A percentile compares a stretch with the other conserved stretches of the same genome.
Evolutionary conservation across 2,797 vertebrate species (phyloP).

Genomic region (Muraenolepis orangiensis): DNA sequence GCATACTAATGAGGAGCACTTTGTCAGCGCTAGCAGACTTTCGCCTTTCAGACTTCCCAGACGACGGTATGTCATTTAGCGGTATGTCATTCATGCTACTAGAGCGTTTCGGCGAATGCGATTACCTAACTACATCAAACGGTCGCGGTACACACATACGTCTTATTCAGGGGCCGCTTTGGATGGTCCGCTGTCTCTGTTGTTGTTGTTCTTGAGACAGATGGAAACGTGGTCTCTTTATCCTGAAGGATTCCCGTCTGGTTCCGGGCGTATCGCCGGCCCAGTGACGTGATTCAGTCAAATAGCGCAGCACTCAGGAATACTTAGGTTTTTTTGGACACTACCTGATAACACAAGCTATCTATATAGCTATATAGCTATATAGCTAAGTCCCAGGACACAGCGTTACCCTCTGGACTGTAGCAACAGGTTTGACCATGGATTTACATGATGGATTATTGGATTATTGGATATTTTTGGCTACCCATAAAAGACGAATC

Average conservation of each 20-base stretch:
- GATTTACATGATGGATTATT: not conserved
- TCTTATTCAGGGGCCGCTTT: constrained; percentile 26
- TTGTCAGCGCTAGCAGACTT: constrained; percentile 28
- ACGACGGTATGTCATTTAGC: not conserved
- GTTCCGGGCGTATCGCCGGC: constrained; percentile 39
- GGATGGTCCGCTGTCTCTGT: constrained; percentile 36
- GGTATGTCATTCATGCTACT: too few relatives aligned
- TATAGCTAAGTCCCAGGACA: not conserved
- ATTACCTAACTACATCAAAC: constrained; percentile 29
- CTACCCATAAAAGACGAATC: not conserved
- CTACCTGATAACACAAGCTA: not conserved
- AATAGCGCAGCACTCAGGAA: not conserved
- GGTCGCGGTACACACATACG: constrained; percentile 21
- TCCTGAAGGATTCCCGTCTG: constrained; percentile 31
- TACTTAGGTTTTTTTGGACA: not conserved
- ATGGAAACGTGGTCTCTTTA: constrained; percentile 33
- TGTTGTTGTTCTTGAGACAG: constrained; percentile 23
- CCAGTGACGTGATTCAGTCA: not conserved
- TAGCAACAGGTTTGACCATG: not conserved
- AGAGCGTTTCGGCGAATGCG: constrained; percentile 28
- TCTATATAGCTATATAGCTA: too few relatives aligned
- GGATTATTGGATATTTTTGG: not conserved
- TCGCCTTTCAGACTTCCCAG: constrained; percentile 11
- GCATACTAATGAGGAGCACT: constrained; percentile 5
- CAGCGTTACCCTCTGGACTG: not conserved